Evolutionary conservation across 2,888 invertebrate species (phyloP).

Genomic region (Leptinotarsa juncta): DNA sequence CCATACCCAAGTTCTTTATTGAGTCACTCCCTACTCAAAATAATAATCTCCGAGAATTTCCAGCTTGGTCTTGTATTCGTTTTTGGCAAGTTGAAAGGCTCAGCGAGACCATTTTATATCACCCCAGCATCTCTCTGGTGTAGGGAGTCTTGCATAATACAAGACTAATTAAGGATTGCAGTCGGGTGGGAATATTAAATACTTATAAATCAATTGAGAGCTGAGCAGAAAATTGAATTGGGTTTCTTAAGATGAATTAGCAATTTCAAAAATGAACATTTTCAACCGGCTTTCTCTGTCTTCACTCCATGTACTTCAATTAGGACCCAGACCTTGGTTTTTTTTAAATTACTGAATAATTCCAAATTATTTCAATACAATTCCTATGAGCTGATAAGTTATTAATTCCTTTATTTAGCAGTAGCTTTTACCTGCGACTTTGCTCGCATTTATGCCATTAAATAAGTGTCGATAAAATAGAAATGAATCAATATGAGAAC

Average conservation of each 20-base stretch:
- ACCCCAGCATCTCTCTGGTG: slow-evolving; percentile 13
- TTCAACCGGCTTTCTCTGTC: background rate
- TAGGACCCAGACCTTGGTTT: too few species aligned
- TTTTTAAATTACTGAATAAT: too few species aligned
- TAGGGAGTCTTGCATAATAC: slow-evolving; percentile 14
- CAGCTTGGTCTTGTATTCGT: background rate
- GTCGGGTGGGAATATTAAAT: background rate
- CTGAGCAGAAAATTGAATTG: background rate
- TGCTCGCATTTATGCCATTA: too few species aligned
- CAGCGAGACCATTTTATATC: slow-evolving; percentile 19
- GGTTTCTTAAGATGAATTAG: background rate
- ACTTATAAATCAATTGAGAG: background rate
- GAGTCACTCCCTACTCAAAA: slow-evolving; percentile 23
- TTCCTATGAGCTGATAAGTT: too few species aligned
- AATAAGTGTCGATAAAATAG: too few species aligned
- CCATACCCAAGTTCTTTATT: slow-evolving; percentile 36
- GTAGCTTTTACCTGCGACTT: too few species aligned
- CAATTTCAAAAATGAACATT: background rate
- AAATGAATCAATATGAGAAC: too few species aligned
- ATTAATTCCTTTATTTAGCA: too few species aligned
- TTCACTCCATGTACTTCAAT: background rate
- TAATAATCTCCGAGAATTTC: slow-evolving; percentile 32
- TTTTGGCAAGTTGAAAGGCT: slow-evolving; percentile 1
- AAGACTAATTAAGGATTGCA: slow-evolving; percentile 14
- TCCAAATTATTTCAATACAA: too few species aligned